Evolutionary conservation across 2,113 vertebrate genomes (phyloP), one percentile per base, ranked within the genome.

Genomic region (Vanacampus margaritifer): DNA sequence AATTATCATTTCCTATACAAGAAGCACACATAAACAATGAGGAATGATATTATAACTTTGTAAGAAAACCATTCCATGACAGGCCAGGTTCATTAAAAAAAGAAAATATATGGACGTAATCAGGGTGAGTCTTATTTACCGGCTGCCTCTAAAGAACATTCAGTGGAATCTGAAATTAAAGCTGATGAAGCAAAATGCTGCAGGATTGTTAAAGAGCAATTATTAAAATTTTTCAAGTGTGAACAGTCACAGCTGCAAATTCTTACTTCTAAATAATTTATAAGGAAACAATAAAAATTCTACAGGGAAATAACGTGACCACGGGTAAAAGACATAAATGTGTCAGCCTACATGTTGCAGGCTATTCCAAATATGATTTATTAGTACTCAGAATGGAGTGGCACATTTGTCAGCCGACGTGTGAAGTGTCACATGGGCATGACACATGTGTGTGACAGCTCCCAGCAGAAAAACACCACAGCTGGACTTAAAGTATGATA

Each of bases 361-460:
- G 39, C 17, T 73, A 19, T 62, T 54, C 5, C 51, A 54, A 32
- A 57, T n/a, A 71, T 68, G 69, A 74, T 65, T 77, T 75, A 67
- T 73, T 81, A 67, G 75, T 65, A 76, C 68, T 69, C 72, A 77
- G 79, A 76, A 41, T 86, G 72, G 66, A 61, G 78, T 70, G 65
- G 68, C 68, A 63, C 51, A 81, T 86, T 84, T 85, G 85, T 85
- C 85, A 63, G 74, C 61, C 14, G 64, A 81, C 35, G 79, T 83
- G 87, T 86, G 77, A 87, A 86, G 78, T 79, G 23, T 90, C 87
- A 87, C 84, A 84, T 83, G 28, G 59, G 19, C 54, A 78, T 75
- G 81, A 82, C 84, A 87, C 85, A 86, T 88, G 79, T 82, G 71
- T 83, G 69, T 71, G 85, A 82, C 87, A 86, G 85, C 85, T 85